Conservation (phyloP, 2,888 invertebrate species). For the Drosophila longiperda region DNA sequence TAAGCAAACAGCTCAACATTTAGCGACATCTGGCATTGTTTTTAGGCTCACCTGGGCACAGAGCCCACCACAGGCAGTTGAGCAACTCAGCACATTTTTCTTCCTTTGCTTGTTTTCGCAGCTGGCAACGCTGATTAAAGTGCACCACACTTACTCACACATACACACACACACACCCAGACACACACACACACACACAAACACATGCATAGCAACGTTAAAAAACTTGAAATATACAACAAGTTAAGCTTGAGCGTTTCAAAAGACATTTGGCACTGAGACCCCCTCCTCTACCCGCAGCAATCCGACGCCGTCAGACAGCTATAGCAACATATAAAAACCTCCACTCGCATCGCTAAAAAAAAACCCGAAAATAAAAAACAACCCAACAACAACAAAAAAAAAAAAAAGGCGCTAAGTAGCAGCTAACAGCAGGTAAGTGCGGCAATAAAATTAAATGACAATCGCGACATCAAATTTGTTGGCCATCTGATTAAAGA, state of each 20-base stretch:
- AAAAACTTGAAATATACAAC: slow-evolving; percentile 10
- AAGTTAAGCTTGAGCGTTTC: slow-evolving; percentile 28
- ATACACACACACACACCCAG: neutral
- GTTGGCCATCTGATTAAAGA: neutral
- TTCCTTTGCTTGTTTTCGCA: slow-evolving; percentile 25
- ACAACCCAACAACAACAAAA: too few relatives aligned
- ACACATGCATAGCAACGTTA: neutral
- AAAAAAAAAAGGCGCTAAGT: slow-evolving; percentile 47
- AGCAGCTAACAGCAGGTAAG: slow-evolving; percentile 71
- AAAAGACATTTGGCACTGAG: slow-evolving; percentile 5
- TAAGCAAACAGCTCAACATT: slow-evolving; percentile 8
- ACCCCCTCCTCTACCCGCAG: neutral
- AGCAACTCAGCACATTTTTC: slow-evolving; percentile 23
- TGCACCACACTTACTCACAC: slow-evolving; percentile 26
- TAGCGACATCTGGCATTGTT: slow-evolving; percentile 13
- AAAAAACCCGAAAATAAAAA: neutral
- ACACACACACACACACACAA: neutral
- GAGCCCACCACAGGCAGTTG: slow-evolving; percentile 1
- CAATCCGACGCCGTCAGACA: neutral
- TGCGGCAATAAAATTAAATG: slow-evolving; percentile 65
- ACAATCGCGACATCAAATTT: slow-evolving; percentile 45
- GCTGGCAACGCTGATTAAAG: slow-evolving; percentile 64
- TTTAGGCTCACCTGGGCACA: slow-evolving; percentile 11
- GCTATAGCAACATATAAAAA: neutral
- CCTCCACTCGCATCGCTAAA: slow-evolving; percentile 8